Evolutionary conservation across 2,797 vertebrate species (phyloP).

Genomic region (Pangasius larnaudii): DNA sequence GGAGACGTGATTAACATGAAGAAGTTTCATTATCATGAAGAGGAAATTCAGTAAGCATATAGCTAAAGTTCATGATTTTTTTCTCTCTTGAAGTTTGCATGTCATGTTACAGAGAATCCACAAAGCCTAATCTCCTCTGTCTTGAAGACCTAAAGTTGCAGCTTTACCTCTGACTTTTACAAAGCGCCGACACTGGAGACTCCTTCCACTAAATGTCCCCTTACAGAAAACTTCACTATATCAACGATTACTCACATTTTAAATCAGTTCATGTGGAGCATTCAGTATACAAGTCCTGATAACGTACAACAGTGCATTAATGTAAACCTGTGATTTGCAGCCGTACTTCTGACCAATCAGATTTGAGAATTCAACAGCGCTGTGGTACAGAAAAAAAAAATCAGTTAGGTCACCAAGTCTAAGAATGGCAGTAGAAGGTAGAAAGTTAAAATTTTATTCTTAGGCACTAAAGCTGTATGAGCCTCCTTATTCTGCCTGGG

Average conservation of each 20-base stretch:
- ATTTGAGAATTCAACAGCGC: background rate
- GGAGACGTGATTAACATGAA: background rate
- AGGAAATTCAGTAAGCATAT: background rate
- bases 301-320: background rate
- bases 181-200: background rate
- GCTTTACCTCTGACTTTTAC: background rate
- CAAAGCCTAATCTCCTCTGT: too few species aligned
- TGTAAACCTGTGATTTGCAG: background rate
- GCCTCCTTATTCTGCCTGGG: constrained; percentile 27
- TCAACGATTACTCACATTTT: background rate
- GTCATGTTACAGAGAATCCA: too few species aligned
- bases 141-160: background rate
- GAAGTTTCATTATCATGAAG: background rate
- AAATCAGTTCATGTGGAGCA: background rate
- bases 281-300: too few species aligned
- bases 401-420: background rate
- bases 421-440: background rate
- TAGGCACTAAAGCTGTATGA: constrained; percentile 31
- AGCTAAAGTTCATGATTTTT: background rate
- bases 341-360: background rate
- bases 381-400: background rate
- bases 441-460: constrained; percentile 45
- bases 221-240: too few species aligned
- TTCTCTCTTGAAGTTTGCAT: background rate
- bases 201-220: background rate